Evolutionary conservation across 2,888 invertebrate genomes (phyloP), one percentile per base, ranked within the genome.

Genomic region (Drosophila flavopinicola): DNA sequence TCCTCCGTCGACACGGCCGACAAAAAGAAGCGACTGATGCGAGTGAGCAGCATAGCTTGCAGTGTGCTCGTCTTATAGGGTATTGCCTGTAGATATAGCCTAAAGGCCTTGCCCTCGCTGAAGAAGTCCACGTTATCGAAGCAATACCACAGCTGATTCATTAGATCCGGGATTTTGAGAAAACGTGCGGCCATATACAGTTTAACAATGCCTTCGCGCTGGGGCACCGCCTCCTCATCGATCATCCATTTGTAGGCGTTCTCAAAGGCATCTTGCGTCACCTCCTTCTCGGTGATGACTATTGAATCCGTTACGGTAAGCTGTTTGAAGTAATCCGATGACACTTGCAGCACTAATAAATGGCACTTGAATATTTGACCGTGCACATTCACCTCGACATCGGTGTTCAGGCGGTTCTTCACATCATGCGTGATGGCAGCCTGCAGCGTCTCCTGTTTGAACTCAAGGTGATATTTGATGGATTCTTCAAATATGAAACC

Each of bases 1-100:
- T 96, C 94, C 71, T 92, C 93, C 0, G 95, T 94, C 37, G 95
- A 93, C 20, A 95, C 95, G 13, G 95, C 91, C 72, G 94, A 93
- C 23, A 96, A 88, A 88, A 95, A 96, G 89, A 95, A 96, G 48
- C 93, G 92, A 92, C 94, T 94, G 7, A 96, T 93, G 53, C 95
- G 92, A 0, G 95, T 94, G 1, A 95, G 45, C 82, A 90, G 80
- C 23, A 89, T 37, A 1, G 75, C 49, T 17, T 86, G 78, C 24
- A 90, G 35, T n/a, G 67, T 56, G n/a, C 24, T 27, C 3, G 71
- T 49, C 86, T 89, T 82, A 41, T 91, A 92, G 27, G 89, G 89
- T 47, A 92, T 91, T 0, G 94, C 93, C 85, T 94, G 93, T 61
- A 79, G 0, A 11, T 42, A 78, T 0, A 78, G 10, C 4, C 29